Conservation (phyloP, 1,140 invertebrate genomes). For the Melitaea cinxia region DNA sequence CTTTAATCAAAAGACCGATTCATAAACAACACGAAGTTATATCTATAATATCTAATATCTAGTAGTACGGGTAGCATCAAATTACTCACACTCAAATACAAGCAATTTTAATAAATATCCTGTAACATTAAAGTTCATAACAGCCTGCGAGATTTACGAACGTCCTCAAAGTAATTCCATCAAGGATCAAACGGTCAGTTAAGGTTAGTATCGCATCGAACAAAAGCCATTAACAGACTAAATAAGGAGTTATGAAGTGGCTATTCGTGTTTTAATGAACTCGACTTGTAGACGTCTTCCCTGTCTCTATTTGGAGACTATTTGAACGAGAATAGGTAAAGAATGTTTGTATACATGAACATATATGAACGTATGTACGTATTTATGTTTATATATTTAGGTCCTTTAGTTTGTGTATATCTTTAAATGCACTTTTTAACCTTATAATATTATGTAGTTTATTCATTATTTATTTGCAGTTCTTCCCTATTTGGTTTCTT, state of each 20-base stretch:
- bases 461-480: no score
- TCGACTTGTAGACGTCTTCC: conserved; percentile 6
- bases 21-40: background rate
- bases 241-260: conserved; percentile 39
- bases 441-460: no score
- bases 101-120: background rate
- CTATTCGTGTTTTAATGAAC: background rate
- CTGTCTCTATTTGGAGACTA: background rate
- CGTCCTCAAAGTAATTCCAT: conserved; percentile 30
- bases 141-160: background rate
- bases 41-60: no score
- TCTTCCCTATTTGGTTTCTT: no score
- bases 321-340: no score
- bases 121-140: background rate
- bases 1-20: background rate
- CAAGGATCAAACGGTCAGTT: conserved; percentile 30
- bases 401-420: no score
- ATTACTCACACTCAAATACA: background rate
- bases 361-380: no score
- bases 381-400: no score
- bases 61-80: background rate
- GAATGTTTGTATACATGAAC: no score
- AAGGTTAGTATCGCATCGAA: conserved; percentile 37
- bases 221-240: conserved; percentile 50
- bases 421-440: no score